Evolutionary conservation across 2,888 invertebrate species (phyloP).

Genomic region (Agriopis aurantiaria): DNA sequence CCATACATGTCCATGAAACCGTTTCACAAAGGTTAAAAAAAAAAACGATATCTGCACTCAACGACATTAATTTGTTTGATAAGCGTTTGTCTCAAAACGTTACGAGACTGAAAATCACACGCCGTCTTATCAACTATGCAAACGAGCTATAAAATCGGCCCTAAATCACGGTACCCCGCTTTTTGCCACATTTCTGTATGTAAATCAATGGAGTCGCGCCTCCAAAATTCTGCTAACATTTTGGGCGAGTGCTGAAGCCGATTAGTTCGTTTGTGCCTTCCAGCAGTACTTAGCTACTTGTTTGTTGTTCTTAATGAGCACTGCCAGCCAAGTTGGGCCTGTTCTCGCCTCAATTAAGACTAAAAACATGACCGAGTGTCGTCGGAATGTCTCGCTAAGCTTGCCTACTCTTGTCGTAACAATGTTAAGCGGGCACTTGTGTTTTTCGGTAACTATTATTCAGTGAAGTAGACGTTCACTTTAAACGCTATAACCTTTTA

Average conservation of each 20-base stretch:
- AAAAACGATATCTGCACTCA: not conserved
- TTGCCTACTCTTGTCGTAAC: conserved; percentile 38
- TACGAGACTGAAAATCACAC: conserved; percentile 13
- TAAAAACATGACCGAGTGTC: conserved; percentile 79
- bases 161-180: conserved; percentile 25
- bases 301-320: conserved; percentile 85
- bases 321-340: conserved; percentile 78
- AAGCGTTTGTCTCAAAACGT: conserved; percentile 14
- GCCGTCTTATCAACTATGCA: conserved; percentile 31
- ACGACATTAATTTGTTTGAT: conserved; percentile 11
- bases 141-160: conserved; percentile 29
- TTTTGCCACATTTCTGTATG: conserved; percentile 33
- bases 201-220: conserved; percentile 37
- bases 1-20: too few relatives aligned
- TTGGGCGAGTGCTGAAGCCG: conserved; percentile 67
- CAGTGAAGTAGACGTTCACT: conserved; percentile 1
- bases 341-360: conserved; percentile 83
- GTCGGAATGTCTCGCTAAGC: conserved; percentile 61
- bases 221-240: conserved; percentile 43
- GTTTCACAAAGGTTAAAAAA: not conserved
- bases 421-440: conserved; percentile 25
- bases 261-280: conserved; percentile 71
- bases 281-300: conserved; percentile 78
- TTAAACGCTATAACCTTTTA: not conserved
- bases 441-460: conserved; percentile 33